Evolutionary conservation across 2,113 vertebrate species (phyloP), one percentile per base, ranked within the genome.

Genomic region (Lasiurus borealis): DNA sequence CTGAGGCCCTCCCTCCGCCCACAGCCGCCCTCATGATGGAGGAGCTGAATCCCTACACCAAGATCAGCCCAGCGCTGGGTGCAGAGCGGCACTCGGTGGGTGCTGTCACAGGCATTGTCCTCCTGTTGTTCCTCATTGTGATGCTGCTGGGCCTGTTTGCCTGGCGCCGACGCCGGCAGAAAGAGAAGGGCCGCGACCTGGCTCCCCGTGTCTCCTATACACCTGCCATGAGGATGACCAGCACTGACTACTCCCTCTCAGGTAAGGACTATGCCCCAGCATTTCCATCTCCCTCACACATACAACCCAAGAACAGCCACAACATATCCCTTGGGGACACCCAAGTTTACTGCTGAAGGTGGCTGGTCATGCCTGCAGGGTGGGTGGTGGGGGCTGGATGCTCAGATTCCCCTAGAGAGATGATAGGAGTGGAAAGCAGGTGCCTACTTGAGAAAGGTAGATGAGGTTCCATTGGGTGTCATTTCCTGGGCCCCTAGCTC

Each of bases 21-120:
- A 0, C 98, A 99, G 99, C 99, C 94, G 99, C 99, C 97, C 98
- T 99, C 96, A 99, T 99, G 99, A 99, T 99, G 99, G 99, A 99
- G 96, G 99, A 99, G 98, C 98, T 99, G 97, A 99, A 99, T 96
- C 99, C 99, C 71, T 99, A 99, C 98, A 99, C 99, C 96, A 99
- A 99, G 98, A 99, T 99, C 98, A 99, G 99, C 96, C 99, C 99
- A 0, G 99, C 99, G 10, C 98, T 99, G 97, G 99, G 99, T 92
- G 99, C 99, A 0, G 99, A 99, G 98, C 99, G 99, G 76, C 99
- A 99, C 98, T 99, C 99, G 0, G 99, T 99, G n/a, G 99, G 99
- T 9, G 99, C 99, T 1, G 99, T 99, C 98, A 99, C 99, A 90
- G 99, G 99, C 94, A 99, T 99, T 98, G 98, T 99, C 98, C 98